Percentiles rank a stretch among this genome's conserved stretches.
These are phyloP conservation scores for Drosophila buzzatii DNA, from an alignment of 2,888 invertebrate species.

Conservation along the genomic window DNA sequence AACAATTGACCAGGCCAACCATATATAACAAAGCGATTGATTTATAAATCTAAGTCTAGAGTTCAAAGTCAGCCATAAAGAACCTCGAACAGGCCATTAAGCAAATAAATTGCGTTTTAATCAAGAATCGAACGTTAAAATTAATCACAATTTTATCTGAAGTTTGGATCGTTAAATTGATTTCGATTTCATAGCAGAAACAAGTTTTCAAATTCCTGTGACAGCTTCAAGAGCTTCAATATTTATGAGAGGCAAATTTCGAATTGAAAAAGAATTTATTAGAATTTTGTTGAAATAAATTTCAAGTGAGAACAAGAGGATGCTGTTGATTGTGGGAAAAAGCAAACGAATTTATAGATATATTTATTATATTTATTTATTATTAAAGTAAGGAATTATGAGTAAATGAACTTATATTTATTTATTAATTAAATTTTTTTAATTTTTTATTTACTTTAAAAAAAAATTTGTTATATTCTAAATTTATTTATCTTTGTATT, in stretches of 20 bases:
- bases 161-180: slow-evolving; percentile 1
- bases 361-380: too few relatives aligned
- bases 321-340: background rate
- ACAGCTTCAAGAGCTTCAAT: background rate
- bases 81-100: background rate
- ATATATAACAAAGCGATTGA: background rate
- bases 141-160: slow-evolving; percentile 10
- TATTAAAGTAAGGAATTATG: too few relatives aligned
- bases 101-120: slow-evolving; percentile 1
- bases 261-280: background rate
- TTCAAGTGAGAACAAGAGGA: background rate
- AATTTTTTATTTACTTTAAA: too few relatives aligned
- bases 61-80: slow-evolving; percentile 1
- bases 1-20: background rate
- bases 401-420: too few relatives aligned
- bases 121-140: slow-evolving; percentile 2
- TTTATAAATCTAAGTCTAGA: background rate
- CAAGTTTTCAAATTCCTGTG: background rate
- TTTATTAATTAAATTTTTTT: too few relatives aligned
- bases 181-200: background rate
- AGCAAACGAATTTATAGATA: background rate
- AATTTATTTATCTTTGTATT: too few relatives aligned
- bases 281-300: background rate
- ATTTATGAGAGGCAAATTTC: background rate
- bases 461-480: too few relatives aligned